Percentiles rank a stretch among this genome's conserved stretches.
phyloP scores from a whole-genome alignment of 1,140 invertebrate genomes.

The Drosophila miranda region DNA sequence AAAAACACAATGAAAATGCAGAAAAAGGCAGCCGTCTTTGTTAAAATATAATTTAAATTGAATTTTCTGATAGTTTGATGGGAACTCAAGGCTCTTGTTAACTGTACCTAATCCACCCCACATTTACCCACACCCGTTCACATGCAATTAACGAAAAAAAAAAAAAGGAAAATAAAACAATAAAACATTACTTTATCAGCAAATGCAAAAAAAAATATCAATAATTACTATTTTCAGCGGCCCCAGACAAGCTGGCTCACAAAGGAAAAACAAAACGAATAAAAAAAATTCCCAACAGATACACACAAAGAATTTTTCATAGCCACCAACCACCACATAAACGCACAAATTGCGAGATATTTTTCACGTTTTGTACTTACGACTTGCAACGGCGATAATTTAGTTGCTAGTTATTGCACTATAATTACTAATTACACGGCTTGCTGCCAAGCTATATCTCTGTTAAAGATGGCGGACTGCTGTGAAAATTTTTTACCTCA shows the following conservation, averaged over 20 bases:
- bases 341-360: constrained; percentile 1
- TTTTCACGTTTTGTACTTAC: constrained; percentile 29
- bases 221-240: constrained; percentile 58
- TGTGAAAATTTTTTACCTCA: constrained; percentile 27
- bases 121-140: too few species aligned
- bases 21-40: not conserved
- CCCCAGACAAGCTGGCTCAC: constrained; percentile 18
- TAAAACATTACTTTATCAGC: constrained; percentile 1
- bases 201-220: constrained; percentile 42
- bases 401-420: constrained; percentile 11
- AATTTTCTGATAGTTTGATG: too few species aligned
- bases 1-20: not conserved
- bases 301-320: constrained; percentile 40
- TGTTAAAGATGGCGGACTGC: constrained; percentile 33
- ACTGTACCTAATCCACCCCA: too few species aligned
- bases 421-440: not conserved
- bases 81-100: too few species aligned
- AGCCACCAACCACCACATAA: constrained; percentile 1
- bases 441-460: too few species aligned
- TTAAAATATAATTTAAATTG: too few species aligned
- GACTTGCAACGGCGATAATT: constrained; percentile 25
- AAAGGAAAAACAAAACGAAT: constrained; percentile 14
- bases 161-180: too few species aligned
- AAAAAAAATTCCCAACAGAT: constrained; percentile 44
- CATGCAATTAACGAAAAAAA: too few species aligned